These are phyloP conservation scores for Conops quadrifasciatus DNA, from an alignment of 2,888 invertebrate species.

Conservation along the genomic window DNA sequence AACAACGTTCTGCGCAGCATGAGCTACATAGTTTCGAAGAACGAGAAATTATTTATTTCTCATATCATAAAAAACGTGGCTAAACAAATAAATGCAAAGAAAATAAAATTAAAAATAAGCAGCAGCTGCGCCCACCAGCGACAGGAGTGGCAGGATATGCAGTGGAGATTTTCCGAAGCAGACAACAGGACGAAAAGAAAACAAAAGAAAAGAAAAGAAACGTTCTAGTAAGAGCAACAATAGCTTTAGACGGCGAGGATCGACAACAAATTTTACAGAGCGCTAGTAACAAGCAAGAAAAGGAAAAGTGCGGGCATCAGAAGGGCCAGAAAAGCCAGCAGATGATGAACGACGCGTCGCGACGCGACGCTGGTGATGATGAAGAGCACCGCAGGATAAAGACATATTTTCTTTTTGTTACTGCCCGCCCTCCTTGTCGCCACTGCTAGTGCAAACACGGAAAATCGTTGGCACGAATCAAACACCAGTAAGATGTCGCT, in stretches of 20 bases:
- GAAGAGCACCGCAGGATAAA: constrained; percentile 14
- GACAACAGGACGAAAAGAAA: neutral
- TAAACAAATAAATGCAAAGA: neutral
- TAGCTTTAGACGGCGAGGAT: neutral
- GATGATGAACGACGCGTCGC: constrained; percentile 20
- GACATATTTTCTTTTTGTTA: constrained; percentile 6
- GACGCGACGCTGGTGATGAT: neutral
- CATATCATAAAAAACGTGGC: neutral
- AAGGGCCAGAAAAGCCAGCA: neutral
- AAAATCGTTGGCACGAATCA: constrained; percentile 19
- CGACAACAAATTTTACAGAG: neutral
- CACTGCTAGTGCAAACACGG: neutral
- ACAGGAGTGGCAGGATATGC: neutral
- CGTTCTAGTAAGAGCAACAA: neutral
- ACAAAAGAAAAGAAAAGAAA: neutral
- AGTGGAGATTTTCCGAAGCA: neutral
- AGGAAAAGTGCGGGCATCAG: neutral
- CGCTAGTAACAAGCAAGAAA: neutral
- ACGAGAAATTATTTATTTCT: constrained; percentile 13
- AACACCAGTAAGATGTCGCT: constrained; percentile 20
- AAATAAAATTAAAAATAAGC: neutral
- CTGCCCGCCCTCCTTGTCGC: neutral
- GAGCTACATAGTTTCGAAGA: constrained; percentile 7
- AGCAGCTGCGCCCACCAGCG: constrained; percentile 12
- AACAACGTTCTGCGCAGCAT: neutral